Evolutionary conservation across 2,888 invertebrate species (phyloP).

Genomic region (Tetragonula carbonaria): DNA sequence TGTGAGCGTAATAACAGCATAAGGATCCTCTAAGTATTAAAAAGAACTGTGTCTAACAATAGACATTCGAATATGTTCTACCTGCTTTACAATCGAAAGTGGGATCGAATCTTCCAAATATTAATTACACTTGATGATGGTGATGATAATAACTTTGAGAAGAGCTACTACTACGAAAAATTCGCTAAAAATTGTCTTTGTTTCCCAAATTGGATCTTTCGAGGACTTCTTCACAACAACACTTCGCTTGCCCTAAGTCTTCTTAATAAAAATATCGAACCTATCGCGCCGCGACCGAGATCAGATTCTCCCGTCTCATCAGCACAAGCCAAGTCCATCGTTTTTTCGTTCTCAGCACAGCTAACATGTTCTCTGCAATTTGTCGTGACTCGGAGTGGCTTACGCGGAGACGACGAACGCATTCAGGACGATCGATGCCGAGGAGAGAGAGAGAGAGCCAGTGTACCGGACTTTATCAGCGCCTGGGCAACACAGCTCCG

Average conservation of each 20-base stretch:
- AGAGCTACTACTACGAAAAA: too few relatives aligned
- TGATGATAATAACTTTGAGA: too few relatives aligned
- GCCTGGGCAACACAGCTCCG: slow-evolving; percentile 49
- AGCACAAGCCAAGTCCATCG: not conserved
- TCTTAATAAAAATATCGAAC: too few relatives aligned
- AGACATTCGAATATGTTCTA: not conserved
- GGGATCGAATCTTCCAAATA: too few relatives aligned
- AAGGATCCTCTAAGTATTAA: not conserved
- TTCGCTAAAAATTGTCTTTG: too few relatives aligned
- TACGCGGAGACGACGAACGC: slow-evolving; percentile 42
- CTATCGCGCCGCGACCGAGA: not conserved
- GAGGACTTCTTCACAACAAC: too few relatives aligned
- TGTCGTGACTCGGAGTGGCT: not conserved
- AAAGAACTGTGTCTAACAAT: not conserved
- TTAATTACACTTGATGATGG: too few relatives aligned
- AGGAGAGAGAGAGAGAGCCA: slow-evolving; percentile 5
- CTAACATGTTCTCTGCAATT: not conserved
- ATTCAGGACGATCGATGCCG: slow-evolving; percentile 52
- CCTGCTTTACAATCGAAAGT: not conserved
- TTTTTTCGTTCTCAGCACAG: not conserved
- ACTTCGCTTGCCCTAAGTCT: too few relatives aligned
- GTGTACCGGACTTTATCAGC: slow-evolving; percentile 49
- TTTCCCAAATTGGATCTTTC: too few relatives aligned
- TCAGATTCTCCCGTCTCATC: not conserved
- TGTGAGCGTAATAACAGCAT: not conserved